Conservation (phyloP, 2,797 vertebrate species). For the Sebastolobus alascanus region DNA sequence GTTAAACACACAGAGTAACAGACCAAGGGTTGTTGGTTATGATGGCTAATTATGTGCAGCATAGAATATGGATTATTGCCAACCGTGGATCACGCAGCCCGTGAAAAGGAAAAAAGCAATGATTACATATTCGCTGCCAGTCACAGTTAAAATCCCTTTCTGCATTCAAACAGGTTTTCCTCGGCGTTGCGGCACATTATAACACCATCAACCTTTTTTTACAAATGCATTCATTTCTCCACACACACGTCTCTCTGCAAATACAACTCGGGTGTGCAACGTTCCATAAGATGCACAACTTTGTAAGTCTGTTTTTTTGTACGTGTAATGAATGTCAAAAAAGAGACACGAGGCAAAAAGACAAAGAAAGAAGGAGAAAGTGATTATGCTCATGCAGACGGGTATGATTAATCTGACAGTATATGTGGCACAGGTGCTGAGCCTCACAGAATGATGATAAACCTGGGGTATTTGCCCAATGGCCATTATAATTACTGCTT, state of each 20-base stretch:
- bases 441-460: conserved; percentile 71
- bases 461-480: conserved; percentile 59
- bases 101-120: conserved; percentile 27
- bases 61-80: conserved; percentile 47
- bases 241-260: conserved; percentile 23
- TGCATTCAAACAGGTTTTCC: conserved; percentile 48
- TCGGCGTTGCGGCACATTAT: conserved; percentile 19
- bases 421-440: conserved; percentile 70
- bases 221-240: conserved; percentile 21
- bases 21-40: conserved; percentile 50
- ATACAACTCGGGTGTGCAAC: conserved; percentile 4
- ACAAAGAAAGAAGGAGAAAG: conserved; percentile 11
- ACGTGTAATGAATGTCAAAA: conserved; percentile 18
- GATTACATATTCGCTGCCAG: conserved; percentile 37
- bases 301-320: conserved; percentile 1
- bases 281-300: conserved; percentile 7
- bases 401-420: conserved; percentile 71
- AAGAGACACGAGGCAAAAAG: conserved; percentile 2
- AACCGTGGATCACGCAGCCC: conserved; percentile 32
- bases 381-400: conserved; percentile 29
- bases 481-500: conserved; percentile 64
- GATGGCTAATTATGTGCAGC: conserved; percentile 63
- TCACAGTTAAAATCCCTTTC: conserved; percentile 20
- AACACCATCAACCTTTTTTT: conserved; percentile 28
- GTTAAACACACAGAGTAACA: conserved; percentile 49